These are phyloP conservation scores for Tenthredo amoena DNA, from an alignment of 2,888 invertebrate species.

Conservation along the genomic window DNA sequence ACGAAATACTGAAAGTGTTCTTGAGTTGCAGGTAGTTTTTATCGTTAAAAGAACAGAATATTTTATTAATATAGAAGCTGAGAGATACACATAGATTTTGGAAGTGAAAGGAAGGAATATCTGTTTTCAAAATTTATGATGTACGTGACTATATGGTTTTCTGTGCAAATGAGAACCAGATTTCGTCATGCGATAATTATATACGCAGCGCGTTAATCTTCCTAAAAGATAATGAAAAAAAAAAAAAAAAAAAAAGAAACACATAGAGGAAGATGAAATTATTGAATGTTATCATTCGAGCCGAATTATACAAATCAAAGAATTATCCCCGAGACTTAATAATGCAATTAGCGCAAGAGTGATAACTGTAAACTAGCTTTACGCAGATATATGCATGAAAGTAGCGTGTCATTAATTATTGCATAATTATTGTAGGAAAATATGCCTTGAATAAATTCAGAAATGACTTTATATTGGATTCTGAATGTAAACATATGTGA, in stretches of 20 bases:
- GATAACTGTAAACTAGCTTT: conserved; percentile 42
- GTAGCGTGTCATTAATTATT: conserved; percentile 37
- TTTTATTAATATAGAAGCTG: conserved; percentile 14
- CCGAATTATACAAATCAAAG: conserved; percentile 31
- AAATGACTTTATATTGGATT: conserved; percentile 18
- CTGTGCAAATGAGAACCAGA: background rate
- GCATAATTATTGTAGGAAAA: conserved; percentile 4
- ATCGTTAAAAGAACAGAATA: conserved; percentile 19
- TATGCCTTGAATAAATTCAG: conserved; percentile 15
- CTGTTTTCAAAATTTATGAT: background rate
- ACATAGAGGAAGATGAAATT: background rate
- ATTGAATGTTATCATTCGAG: conserved; percentile 30
- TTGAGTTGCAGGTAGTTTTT: conserved; percentile 1
- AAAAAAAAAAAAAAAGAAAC: background rate
- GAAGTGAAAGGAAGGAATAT: background rate
- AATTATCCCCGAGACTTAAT: conserved; percentile 44
- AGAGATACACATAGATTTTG: conserved; percentile 22
- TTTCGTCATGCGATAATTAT: conserved; percentile 10
- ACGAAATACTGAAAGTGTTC: background rate
- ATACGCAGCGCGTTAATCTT: background rate
- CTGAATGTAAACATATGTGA: conserved; percentile 44
- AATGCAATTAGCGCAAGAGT: conserved; percentile 28
- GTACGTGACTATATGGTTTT: conserved; percentile 18
- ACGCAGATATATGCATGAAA: background rate
- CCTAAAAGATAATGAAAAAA: background rate